Evolutionary conservation across 2,797 vertebrate genomes (phyloP).

Genomic region (Trematomus bernacchii): DNA sequence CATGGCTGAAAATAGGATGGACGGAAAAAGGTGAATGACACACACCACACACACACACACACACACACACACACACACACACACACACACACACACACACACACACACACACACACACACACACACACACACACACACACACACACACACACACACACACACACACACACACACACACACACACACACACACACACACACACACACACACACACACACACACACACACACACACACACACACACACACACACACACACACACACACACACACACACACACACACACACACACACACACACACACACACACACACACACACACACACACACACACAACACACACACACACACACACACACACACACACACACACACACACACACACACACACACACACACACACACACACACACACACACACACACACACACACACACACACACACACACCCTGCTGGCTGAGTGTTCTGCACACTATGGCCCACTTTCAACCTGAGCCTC

Average conservation of each 20-base stretch:
- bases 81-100: constrained; percentile 2
- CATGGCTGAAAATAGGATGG: not conserved
- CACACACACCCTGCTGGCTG: constrained; percentile 54
- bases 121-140: constrained; percentile 29
- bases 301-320: constrained; percentile 10
- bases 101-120: constrained; percentile 2
- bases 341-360: constrained; percentile 18
- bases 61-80: constrained; percentile 2
- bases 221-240: constrained; percentile 9
- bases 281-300: constrained; percentile 12
- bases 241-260: constrained; percentile 3
- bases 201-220: constrained; percentile 10
- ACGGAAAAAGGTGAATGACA: not conserved
- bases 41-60: constrained; percentile 29
- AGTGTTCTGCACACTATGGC: constrained; percentile 68
- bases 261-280: constrained; percentile 16
- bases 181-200: constrained; percentile 16
- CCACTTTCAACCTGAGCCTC: constrained; percentile 74
- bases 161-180: constrained; percentile 3
- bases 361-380: not conserved
- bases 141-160: constrained; percentile 2
- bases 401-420: constrained; percentile 15
- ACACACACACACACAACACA: constrained; percentile 15
- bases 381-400: constrained; percentile 2
- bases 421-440: constrained; percentile 15